These are phyloP conservation scores for Sarcophaga variegata DNA, from an alignment of 2,888 invertebrate species.

Conservation along the genomic window DNA sequence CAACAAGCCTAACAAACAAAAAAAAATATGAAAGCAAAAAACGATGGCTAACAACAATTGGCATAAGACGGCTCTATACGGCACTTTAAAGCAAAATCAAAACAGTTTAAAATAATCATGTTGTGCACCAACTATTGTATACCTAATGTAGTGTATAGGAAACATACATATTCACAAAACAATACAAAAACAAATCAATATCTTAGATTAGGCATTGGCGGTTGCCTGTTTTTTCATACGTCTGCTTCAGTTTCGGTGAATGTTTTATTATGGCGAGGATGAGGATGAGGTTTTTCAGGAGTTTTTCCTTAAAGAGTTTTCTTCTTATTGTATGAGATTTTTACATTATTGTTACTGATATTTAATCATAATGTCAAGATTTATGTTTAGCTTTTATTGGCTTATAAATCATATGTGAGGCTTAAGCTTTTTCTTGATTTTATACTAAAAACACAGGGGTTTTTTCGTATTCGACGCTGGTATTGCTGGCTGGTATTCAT, in stretches of 20 bases:
- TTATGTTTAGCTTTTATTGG: slow-evolving; percentile 69
- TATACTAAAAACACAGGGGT: slow-evolving; percentile 26
- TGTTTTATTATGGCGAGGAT: slow-evolving; percentile 22
- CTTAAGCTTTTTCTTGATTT: slow-evolving; percentile 37
- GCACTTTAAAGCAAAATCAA: not conserved
- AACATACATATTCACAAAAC: not conserved
- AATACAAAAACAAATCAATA: not conserved
- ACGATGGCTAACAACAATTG: not conserved
- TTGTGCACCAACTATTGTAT: not conserved
- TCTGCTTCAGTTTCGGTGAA: slow-evolving; percentile 3
- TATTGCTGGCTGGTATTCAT: slow-evolving; percentile 12
- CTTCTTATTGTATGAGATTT: not conserved
- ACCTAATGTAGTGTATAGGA: not conserved
- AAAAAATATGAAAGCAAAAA: not conserved
- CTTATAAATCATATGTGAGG: slow-evolving; percentile 65
- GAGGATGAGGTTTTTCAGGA: not conserved
- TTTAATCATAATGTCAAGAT: slow-evolving; percentile 70
- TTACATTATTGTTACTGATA: slow-evolving; percentile 56
- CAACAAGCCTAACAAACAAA: slow-evolving; percentile 9
- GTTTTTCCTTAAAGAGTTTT: not conserved
- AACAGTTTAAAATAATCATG: not conserved
- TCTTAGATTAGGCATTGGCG: not conserved
- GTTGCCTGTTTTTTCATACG: not conserved
- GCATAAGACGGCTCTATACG: too few relatives aligned
- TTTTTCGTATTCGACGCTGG: not conserved